Base-by-base conservation (phyloP, 2,888 invertebrate species). In the Polymixis flavicincta region DNA sequence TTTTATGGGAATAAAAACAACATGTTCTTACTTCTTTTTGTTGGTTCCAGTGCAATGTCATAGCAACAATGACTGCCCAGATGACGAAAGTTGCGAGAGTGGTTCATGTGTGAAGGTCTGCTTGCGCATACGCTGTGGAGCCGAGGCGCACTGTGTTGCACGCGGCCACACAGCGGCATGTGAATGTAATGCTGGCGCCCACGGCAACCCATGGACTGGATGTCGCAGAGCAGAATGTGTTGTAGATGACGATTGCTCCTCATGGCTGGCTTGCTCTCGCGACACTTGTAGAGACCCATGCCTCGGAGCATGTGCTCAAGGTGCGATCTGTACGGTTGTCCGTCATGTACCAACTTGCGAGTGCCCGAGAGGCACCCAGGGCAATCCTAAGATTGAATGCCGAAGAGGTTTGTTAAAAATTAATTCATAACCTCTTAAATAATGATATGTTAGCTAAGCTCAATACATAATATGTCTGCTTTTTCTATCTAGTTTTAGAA, bases 211-310 rank as follows among this genome's bases (percentile, higher is more conserved):
- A 8, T 97, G 98, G 90, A 96, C 97, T n/a, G 96, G 96, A 67
- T 99, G 99, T 91, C 97, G 97, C 71, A 96, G 98, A 88, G 98
- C 98, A 4, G 98, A 99, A 94, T 99, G 99, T 91, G 97, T 97
- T 7, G 92, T 91, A 5, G 98, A 99, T 90, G 96, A 97, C 9
- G 98, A 99, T 85, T 99, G 99, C 89, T 97, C 98, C 0, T 97
- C 97, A 82, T 98, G 98, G 94, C 95, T 98, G 85, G 98, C 98
- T 14, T 99, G 99, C 90, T 96, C 97, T 81, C 97, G 97, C 86
- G 98, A 98, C 89, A 97, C 97, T 76, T 99, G 99, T 90, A 97
- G 97, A 89, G 98, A 98, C 95, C 99, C 99, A 13, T 99, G 99
- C 93, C 97, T 97, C 72, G 99, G 98, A 90, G 97, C 98, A 71